Percentiles rank a stretch among this genome's conserved stretches.
These are phyloP conservation scores for Agelas oroides DNA, from an alignment of 37 sponge, comb jelly and placozoan species.

Conservation along the genomic window DNA sequence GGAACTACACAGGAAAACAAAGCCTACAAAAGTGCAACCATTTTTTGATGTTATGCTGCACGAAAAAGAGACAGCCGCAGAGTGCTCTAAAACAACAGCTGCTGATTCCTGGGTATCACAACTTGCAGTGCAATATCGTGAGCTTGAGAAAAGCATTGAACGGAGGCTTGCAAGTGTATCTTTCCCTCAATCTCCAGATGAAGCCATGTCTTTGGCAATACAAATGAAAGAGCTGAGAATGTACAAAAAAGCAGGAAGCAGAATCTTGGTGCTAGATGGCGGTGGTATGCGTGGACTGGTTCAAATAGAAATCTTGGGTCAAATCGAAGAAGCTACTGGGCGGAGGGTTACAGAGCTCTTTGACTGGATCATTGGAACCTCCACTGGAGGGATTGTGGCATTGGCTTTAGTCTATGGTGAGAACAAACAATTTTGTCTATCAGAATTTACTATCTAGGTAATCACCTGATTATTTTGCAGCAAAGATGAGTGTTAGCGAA, in stretches of 20 bases:
- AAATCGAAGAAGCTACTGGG: slow-evolving; percentile 22
- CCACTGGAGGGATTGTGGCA: slow-evolving; percentile 49
- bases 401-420: slow-evolving; percentile 26
- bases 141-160: slow-evolving; percentile 14
- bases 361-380: slow-evolving; percentile 54
- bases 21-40: too few relatives aligned
- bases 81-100: too few relatives aligned
- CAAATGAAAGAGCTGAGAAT: slow-evolving; percentile 32
- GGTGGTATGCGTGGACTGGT: slow-evolving; percentile 42
- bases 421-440: too few relatives aligned
- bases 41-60: too few relatives aligned
- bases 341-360: slow-evolving; percentile 37
- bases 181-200: background rate
- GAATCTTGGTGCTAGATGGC: slow-evolving; percentile 43
- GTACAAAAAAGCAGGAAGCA: slow-evolving; percentile 24
- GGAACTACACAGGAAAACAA: too few relatives aligned
- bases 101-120: slow-evolving; percentile 6
- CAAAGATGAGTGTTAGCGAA: slow-evolving; percentile 6
- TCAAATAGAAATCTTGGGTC: slow-evolving; percentile 36
- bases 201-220: slow-evolving; percentile 3
- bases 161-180: background rate
- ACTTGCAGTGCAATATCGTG: slow-evolving; percentile 16
- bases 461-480: background rate
- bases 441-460: too few relatives aligned
- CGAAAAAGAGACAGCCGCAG: too few relatives aligned